Conservation (phyloP, 2,797 vertebrate genomes). For the Lepus oiostolus region DNA sequence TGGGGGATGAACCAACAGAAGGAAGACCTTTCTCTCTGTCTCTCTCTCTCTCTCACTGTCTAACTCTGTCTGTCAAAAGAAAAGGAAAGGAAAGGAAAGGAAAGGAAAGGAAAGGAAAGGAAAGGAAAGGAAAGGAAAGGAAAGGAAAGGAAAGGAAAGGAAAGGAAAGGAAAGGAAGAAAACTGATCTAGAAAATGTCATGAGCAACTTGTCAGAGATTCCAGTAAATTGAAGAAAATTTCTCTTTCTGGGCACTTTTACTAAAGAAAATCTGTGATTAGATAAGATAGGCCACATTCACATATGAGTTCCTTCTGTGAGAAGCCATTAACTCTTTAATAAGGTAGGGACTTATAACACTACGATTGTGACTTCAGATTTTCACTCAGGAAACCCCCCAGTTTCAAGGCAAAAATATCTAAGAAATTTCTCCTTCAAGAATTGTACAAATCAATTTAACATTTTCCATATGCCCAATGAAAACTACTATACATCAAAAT, state of each 20-base stretch:
- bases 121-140: too few relatives aligned
- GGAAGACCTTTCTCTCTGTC: too few relatives aligned
- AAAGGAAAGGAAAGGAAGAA: not conserved
- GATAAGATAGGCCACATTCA: not conserved
- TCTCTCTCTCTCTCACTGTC: too few relatives aligned
- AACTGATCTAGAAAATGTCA: not conserved
- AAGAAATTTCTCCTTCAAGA: not conserved
- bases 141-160: too few relatives aligned
- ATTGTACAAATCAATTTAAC: not conserved
- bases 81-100: too few relatives aligned
- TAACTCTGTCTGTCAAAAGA: too few relatives aligned
- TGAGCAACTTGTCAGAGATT: not conserved
- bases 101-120: too few relatives aligned
- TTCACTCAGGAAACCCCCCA: not conserved
- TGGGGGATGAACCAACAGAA: too few relatives aligned
- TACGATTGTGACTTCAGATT: not conserved
- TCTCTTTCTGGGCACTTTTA: slow-evolving; percentile 6
- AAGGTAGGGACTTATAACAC: not conserved
- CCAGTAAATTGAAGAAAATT: not conserved
- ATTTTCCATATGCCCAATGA: not conserved
- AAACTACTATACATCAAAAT: slow-evolving; percentile 22
- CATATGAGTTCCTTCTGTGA: not conserved
- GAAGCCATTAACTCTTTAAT: not conserved
- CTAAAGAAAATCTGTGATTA: not conserved
- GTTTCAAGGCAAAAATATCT: not conserved